These are phyloP conservation scores for Pentalonia nigronervosa DNA, from an alignment of 1,140 invertebrate species.

Conservation along the genomic window DNA sequence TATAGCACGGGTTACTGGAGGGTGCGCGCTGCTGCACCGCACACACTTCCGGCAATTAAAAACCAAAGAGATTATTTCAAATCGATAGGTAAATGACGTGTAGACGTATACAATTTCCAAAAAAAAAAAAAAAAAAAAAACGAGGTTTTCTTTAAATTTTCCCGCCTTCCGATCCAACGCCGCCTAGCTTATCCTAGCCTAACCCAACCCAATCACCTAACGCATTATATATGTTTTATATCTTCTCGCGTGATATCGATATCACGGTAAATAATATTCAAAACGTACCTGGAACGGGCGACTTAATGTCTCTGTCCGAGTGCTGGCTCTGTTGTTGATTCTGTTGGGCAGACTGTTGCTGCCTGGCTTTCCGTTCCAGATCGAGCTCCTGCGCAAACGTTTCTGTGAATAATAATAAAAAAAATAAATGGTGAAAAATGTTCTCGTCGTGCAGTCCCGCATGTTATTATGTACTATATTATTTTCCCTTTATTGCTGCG, in stretches of 20 bases:
- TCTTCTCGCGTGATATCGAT: too few relatives aligned
- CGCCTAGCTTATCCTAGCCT: too few relatives aligned
- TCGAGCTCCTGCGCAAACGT: slow-evolving; percentile 84
- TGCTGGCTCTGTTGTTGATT: slow-evolving; percentile 60
- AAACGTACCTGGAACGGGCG: slow-evolving; percentile 75
- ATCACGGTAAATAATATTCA: neutral
- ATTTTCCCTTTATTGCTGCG: neutral
- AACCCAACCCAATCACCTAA: too few relatives aligned
- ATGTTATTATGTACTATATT: neutral
- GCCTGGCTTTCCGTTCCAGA: slow-evolving; percentile 81
- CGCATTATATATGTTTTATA: too few relatives aligned
- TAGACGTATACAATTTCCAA: too few relatives aligned
- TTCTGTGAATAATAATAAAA: slow-evolving; percentile 70
- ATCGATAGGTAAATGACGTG: neutral
- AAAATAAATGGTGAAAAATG: slow-evolving; percentile 24
- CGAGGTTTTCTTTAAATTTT: too few relatives aligned
- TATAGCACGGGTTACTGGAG: neutral
- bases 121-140: too few relatives aligned
- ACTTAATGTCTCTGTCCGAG: slow-evolving; percentile 82
- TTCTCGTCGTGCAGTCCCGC: neutral
- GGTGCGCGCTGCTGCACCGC: neutral
- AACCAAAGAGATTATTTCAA: slow-evolving; percentile 4
- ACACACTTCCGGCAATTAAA: neutral
- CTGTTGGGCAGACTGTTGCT: slow-evolving; percentile 69
- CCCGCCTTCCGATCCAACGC: too few relatives aligned